These are phyloP conservation scores for Cyanocitta stelleri DNA, from an alignment of 2,113 vertebrate genomes.

Conservation along the genomic window DNA sequence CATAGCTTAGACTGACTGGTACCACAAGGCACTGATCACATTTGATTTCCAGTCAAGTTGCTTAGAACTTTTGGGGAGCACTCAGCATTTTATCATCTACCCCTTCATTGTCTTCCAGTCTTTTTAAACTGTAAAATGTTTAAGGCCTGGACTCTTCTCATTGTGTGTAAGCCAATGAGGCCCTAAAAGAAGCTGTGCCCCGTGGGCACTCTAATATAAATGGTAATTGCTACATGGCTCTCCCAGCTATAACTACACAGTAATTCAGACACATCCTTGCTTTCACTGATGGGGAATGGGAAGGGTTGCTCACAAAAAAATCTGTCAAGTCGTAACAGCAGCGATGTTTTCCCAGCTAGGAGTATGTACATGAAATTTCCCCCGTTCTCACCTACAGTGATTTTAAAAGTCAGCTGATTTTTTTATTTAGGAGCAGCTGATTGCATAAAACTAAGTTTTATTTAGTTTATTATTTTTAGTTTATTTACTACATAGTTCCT, in stretches of 20 bases:
- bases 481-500: background rate
- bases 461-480: background rate
- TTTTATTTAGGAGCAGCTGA: background rate
- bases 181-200: background rate
- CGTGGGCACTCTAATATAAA: background rate
- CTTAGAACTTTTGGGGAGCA: background rate
- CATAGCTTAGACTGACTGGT: background rate
- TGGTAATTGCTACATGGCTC: background rate
- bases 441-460: background rate
- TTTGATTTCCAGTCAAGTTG: background rate
- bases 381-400: background rate
- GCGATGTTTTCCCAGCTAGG: fast-evolving
- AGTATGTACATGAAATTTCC: background rate
- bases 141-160: background rate
- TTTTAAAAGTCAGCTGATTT: background rate
- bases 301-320: background rate
- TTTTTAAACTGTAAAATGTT: background rate
- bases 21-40: background rate
- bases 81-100: background rate
- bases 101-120: background rate
- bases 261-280: background rate
- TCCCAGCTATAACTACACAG: background rate
- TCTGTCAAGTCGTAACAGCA: background rate
- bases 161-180: background rate
- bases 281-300: background rate